Evolutionary conservation across 2,113 vertebrate species (phyloP).

Genomic region (Peromyscus polionotus): DNA sequence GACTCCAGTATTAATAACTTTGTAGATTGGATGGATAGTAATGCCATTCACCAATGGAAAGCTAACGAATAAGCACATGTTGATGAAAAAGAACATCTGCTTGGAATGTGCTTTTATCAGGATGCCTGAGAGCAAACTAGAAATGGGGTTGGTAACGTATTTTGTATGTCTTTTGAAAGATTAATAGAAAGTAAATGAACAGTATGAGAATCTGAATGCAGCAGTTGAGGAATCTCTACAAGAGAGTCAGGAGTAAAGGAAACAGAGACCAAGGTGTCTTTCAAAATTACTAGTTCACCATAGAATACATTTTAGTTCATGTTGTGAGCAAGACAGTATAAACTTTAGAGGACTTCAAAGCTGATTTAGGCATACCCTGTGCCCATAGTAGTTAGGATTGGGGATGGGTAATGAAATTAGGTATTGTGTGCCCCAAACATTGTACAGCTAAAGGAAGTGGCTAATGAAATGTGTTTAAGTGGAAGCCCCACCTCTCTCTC

Average conservation of each 20-base stretch:
- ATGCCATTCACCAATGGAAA: background rate
- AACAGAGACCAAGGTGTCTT: constrained; percentile 16
- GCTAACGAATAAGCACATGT: constrained; percentile 4
- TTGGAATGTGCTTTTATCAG: constrained; percentile 37
- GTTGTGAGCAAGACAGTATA: background rate
- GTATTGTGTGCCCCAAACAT: background rate
- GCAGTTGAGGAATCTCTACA: background rate
- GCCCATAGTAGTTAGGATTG: background rate
- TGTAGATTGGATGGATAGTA: background rate
- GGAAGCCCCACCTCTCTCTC: too few species aligned
- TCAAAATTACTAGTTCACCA: constrained; percentile 34
- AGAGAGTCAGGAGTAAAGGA: background rate
- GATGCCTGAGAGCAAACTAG: background rate
- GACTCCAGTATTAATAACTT: constrained; percentile 54
- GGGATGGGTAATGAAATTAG: background rate
- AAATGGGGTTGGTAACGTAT: background rate
- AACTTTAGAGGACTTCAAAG: background rate
- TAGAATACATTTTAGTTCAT: constrained; percentile 3
- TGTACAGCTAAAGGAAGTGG: background rate
- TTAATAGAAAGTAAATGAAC: constrained; percentile 9
- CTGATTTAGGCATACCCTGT: constrained; percentile 1
- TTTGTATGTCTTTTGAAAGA: background rate
- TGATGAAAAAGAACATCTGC: background rate
- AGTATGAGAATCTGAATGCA: constrained; percentile 12
- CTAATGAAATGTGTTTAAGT: background rate